A percentile compares a stretch with the other conserved stretches of the same genome.
These are phyloP conservation scores for Saimiri boliviensis DNA, from an alignment of 2,113 vertebrate species.

Conservation along the genomic window DNA sequence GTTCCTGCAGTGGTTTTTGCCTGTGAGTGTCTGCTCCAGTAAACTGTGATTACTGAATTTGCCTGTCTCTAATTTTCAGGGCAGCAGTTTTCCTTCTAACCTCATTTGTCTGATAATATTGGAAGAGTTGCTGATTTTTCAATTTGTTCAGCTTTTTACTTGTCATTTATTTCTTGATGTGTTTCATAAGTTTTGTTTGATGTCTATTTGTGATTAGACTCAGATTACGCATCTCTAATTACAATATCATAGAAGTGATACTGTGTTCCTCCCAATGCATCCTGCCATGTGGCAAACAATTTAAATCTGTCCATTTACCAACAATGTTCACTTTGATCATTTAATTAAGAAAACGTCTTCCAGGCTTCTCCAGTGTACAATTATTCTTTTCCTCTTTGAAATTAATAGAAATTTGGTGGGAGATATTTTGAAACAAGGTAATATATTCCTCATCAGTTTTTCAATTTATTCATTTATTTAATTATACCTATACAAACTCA, in stretches of 20 bases:
- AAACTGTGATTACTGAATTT: background rate
- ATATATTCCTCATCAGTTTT: background rate
- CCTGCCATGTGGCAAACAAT: background rate
- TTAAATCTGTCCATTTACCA: background rate
- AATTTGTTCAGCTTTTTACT: background rate
- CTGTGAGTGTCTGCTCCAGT: background rate
- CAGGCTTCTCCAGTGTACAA: background rate
- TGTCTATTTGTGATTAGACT: background rate
- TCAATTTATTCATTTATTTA: background rate
- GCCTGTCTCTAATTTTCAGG: background rate
- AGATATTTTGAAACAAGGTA: background rate
- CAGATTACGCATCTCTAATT: background rate
- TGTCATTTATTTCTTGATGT: background rate
- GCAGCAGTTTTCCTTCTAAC: background rate
- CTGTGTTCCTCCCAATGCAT: background rate
- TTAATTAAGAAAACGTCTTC: background rate
- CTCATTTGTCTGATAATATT: background rate
- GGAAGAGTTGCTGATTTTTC: background rate
- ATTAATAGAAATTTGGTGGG: background rate
- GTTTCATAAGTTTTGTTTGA: background rate
- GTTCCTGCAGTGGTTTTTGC: background rate
- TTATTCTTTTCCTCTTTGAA: background rate
- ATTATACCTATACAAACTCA: background rate
- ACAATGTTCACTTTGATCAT: background rate
- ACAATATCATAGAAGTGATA: background rate